These are phyloP conservation scores for Xiphophorus birchmanni DNA, from an alignment of 2,797 vertebrate species.

Conservation along the genomic window DNA sequence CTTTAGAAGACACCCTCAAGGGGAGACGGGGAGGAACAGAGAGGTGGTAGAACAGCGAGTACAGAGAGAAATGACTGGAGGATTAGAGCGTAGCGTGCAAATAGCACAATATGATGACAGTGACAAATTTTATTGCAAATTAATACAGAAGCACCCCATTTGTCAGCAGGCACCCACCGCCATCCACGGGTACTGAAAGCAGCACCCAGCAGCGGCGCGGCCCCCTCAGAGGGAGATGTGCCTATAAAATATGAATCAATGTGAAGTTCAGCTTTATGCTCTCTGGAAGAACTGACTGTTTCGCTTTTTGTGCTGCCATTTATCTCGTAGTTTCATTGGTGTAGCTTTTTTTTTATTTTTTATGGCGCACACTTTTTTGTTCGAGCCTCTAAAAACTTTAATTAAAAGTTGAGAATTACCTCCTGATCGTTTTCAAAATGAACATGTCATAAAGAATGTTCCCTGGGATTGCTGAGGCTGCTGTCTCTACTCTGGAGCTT, in stretches of 20 bases:
- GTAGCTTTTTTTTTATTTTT: neutral
- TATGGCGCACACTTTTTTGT: neutral
- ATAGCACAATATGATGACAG: constrained; percentile 64
- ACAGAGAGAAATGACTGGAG: constrained; percentile 50
- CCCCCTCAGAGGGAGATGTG: constrained; percentile 28
- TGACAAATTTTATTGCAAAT: constrained; percentile 73
- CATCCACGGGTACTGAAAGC: constrained; percentile 51
- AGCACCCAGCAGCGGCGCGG: constrained; percentile 47
- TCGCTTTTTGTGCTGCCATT: constrained; percentile 4
- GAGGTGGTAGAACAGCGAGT: constrained; percentile 50
- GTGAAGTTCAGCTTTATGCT: neutral
- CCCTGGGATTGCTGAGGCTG: constrained; percentile 1
- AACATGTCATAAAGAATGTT: constrained; percentile 15
- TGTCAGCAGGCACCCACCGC: constrained; percentile 65
- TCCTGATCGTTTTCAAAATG: constrained; percentile 15
- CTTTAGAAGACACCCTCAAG: constrained; percentile 62
- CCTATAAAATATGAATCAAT: constrained; percentile 42
- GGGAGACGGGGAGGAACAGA: constrained; percentile 11
- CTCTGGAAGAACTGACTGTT: constrained; percentile 1
- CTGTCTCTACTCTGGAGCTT: too few relatives aligned
- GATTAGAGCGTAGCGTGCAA: constrained; percentile 69
- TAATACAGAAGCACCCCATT: constrained; percentile 65
- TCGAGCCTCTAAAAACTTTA: constrained; percentile 1
- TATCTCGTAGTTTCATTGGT: constrained; percentile 5
- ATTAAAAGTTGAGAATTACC: constrained; percentile 26